Evolutionary conservation across 1,140 invertebrate genomes (phyloP), one percentile per base, ranked within the genome.

Genomic region (Aplysia californica): DNA sequence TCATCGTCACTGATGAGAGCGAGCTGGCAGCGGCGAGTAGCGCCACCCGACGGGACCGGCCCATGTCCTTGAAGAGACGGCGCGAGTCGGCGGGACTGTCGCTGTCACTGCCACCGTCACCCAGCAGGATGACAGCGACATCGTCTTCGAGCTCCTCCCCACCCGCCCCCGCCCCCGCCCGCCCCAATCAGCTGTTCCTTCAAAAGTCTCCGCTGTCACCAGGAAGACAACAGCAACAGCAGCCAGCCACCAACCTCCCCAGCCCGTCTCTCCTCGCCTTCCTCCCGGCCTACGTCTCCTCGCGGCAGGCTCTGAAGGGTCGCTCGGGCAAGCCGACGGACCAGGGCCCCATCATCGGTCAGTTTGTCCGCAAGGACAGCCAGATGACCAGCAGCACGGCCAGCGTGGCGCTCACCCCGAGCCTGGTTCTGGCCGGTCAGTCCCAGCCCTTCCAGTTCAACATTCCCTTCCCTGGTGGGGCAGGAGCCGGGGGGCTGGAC

Each of bases 361-460:
- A 83, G 74, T 44, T 83, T 29, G 78, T 83, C 2, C 64, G 65
- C 33, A 79, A 79, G 65, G 78, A 80, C 18, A 38, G 29, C 23
- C n/a, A 71, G 23, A 50, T 50, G 44, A 33, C 69, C 67, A 39
- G 29, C 20, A 58, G 29, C 23, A 39, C 56, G 3, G 23, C 58
- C 5, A 61, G 23, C 23, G 36, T 70, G 2, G 56, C 69, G 0
- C 26, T 76, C 0, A 74, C 79, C 6, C 79, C 75, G n/a, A 61
- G 31, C 21, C 38, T 70, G 1, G 71, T 67, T 31, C 31, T 77
- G 15, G 72, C 64, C 3, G 55, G 61, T 50, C 59, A 75, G 29
- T 80, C 76, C 68, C 76, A 80, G 56, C 81, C 83, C 64, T 87
- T 87, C 76, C 86, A 85, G 65, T 87, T 87, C 73, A 81, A 79